These are phyloP conservation scores for Timema cristinae DNA, from an alignment of 2,888 invertebrate genomes.

Conservation along the genomic window DNA sequence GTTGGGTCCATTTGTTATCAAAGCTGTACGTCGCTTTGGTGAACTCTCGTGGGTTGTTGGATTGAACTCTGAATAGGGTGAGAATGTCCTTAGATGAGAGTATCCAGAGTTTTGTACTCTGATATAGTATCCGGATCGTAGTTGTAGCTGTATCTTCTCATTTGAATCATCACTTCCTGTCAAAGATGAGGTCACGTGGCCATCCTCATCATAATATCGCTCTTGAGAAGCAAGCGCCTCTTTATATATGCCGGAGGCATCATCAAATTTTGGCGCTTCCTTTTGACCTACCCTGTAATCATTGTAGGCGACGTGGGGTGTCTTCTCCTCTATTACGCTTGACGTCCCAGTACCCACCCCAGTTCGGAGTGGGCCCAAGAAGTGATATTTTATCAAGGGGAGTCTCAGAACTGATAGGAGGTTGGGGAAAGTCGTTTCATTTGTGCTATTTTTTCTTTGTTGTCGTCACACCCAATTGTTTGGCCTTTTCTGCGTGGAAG, in stretches of 20 bases:
- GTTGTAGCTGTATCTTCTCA: background rate
- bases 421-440: too few species aligned
- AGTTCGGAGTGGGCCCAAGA: background rate
- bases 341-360: slow-evolving; percentile 7
- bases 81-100: too few species aligned
- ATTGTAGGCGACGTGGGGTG: slow-evolving; percentile 10
- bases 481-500: background rate
- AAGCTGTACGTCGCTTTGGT: too few species aligned
- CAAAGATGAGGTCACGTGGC: background rate
- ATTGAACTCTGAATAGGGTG: background rate
- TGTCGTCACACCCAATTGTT: background rate
- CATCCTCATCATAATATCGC: background rate
- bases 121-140: background rate
- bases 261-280: background rate
- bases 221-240: background rate
- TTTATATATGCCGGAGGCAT: background rate
- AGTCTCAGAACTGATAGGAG: background rate
- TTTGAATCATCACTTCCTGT: background rate
- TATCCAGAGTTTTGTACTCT: too few species aligned
- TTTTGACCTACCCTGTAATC: background rate
- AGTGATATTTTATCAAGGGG: background rate
- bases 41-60: background rate
- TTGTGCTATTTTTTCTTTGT: background rate
- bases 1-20: too few species aligned
- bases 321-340: background rate